Conservation (phyloP, 2,797 vertebrate species). For the Arrhamphus sclerolepis region DNA sequence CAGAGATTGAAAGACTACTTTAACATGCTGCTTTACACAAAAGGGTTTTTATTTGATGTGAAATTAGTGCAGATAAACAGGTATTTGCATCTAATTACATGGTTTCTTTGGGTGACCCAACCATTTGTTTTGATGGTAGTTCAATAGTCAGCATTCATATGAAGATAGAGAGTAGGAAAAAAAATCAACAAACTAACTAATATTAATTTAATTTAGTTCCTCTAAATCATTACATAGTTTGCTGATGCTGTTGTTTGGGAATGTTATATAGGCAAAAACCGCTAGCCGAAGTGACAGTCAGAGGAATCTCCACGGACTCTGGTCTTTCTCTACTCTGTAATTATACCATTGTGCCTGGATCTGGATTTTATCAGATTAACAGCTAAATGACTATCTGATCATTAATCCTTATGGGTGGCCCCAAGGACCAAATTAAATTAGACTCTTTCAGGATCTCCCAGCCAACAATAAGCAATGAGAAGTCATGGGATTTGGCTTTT, state of each 20-base stretch:
- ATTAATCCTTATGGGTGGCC: constrained; percentile 63
- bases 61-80: constrained; percentile 32
- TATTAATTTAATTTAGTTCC: constrained; percentile 41
- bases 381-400: constrained; percentile 73
- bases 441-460: constrained; percentile 57
- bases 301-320: constrained; percentile 39
- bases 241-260: constrained; percentile 25
- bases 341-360: constrained; percentile 67
- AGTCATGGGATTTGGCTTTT: constrained; percentile 58
- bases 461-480: constrained; percentile 54
- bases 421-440: constrained; percentile 73
- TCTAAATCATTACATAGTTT: constrained; percentile 29
- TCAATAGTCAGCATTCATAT: constrained; percentile 7
- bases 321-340: constrained; percentile 54
- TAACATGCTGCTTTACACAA: constrained; percentile 37
- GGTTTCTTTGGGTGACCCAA: constrained; percentile 21
- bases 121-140: constrained; percentile 30
- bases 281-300: constrained; percentile 31
- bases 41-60: constrained; percentile 29
- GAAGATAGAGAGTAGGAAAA: no score
- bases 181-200: constrained; percentile 5
- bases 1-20: constrained; percentile 31
- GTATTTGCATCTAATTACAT: constrained; percentile 49
- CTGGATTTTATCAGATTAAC: constrained; percentile 73
- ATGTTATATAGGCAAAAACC: constrained; percentile 25